Evolutionary conservation across 2,888 invertebrate genomes (phyloP), one percentile per base, ranked within the genome.

Genomic region (Pseudanteris insignis): DNA sequence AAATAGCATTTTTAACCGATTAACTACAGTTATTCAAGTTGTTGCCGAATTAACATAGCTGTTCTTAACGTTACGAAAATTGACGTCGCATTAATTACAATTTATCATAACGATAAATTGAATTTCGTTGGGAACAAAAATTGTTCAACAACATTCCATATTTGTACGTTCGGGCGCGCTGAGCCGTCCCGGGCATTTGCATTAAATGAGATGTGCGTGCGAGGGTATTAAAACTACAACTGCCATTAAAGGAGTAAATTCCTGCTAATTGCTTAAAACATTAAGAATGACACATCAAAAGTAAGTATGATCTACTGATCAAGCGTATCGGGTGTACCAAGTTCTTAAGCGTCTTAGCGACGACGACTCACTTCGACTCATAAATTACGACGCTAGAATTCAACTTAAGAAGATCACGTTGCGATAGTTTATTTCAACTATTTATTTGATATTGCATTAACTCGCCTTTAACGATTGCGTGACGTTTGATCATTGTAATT

Each of bases 241-340:
- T 59, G 65, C 66, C 67, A 64, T 68, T 69, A 68, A 66, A 53
- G 58, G 54, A 53, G 55, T 55, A 41, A 36, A 69, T 67, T 68
- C 63, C 65, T 57, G 65, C 67, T 68, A 70, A 73, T 71, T 71
- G 65, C 66, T 66, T 65, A 63, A 66, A 66, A 66, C 64, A 64
- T 65, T 69, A 66, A 68, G 66, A 63, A 64, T 63, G 58, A 48
- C 43, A 63, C 44, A 54, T 46, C 43, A 47, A 47, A 58, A 61
- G 63, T 57, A 55, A 60, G 61, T 58, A 51, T 38, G 51, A 62
- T 51, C 50, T 38, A 47, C 43, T 48, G 57, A 53, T 57, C 57
- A 57, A 48, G 38, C 26, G 53, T 62, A 57, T 57, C 50, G 44
- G 38, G 53, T 62, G 41, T 43, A 40, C 51, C 46, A 38, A 43